Conservation (phyloP, 2,797 vertebrate genomes). For the Eulemur rubriventer region DNA sequence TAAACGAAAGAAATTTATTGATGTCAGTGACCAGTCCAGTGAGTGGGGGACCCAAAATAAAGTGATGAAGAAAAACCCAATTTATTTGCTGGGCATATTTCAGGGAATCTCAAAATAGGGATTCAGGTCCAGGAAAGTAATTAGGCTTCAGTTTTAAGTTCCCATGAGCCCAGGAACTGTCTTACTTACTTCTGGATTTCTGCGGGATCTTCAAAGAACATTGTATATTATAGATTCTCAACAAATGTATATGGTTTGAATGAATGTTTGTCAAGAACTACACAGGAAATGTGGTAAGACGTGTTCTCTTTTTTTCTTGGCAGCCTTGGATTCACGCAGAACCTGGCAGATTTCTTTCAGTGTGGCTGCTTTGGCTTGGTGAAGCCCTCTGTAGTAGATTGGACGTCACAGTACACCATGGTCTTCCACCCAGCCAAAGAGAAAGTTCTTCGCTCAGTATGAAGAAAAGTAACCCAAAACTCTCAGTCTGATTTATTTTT, state of each 20-base stretch:
- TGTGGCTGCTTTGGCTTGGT: slow-evolving; percentile 93
- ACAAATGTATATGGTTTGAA: not conserved
- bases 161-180: not conserved
- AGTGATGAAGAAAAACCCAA: not conserved
- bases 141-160: not conserved
- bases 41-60: not conserved
- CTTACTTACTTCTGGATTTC: not conserved
- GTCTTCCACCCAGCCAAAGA: slow-evolving; percentile 86
- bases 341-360: slow-evolving; percentile 95
- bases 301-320: slow-evolving; percentile 59
- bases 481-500: slow-evolving; percentile 15
- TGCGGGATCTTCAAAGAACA: not conserved
- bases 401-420: slow-evolving; percentile 92
- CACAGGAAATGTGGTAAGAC: not conserved
- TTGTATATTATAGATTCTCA: not conserved
- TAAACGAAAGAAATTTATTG: not conserved
- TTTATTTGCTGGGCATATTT: not conserved
- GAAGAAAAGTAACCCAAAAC: slow-evolving; percentile 56
- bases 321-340: slow-evolving; percentile 92
- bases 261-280: not conserved
- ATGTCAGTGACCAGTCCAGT: not conserved
- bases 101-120: not conserved
- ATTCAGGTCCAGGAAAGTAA: not conserved
- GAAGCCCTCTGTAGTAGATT: slow-evolving; percentile 91
- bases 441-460: slow-evolving; percentile 88